phyloP scores from a whole-genome alignment of 2,888 invertebrate species.

The Hofmannophila pseudospretella region DNA sequence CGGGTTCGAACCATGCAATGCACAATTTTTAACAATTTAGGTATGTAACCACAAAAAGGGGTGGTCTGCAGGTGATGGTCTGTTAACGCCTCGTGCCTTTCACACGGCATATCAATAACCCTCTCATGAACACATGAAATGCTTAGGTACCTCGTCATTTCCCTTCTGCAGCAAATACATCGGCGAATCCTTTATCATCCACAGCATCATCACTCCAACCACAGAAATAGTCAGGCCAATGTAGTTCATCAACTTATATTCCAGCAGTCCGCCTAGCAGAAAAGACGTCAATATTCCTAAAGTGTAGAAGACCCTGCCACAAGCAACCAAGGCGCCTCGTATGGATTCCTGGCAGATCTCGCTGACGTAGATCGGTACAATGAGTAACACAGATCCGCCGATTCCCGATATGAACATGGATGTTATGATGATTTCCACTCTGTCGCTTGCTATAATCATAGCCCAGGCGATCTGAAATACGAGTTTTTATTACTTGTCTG shows the following conservation, averaged over 20 bases:
- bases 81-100: too few relatives aligned
- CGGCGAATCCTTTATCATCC: slow-evolving; percentile 47
- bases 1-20: too few relatives aligned
- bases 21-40: too few relatives aligned
- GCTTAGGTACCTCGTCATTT: slow-evolving; percentile 42
- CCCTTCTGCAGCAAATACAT: slow-evolving; percentile 46
- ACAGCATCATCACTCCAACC: slow-evolving; percentile 25
- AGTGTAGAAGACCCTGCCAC: slow-evolving; percentile 39
- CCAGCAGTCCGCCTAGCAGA: slow-evolving; percentile 41
- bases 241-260: slow-evolving; percentile 44
- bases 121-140: too few relatives aligned
- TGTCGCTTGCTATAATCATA: slow-evolving; percentile 28
- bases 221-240: slow-evolving; percentile 32
- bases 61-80: too few relatives aligned
- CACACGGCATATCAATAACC: too few relatives aligned
- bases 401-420: slow-evolving; percentile 48
- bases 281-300: slow-evolving; percentile 50
- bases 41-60: too few relatives aligned
- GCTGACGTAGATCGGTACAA: slow-evolving; percentile 42
- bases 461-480: slow-evolving; percentile 45
- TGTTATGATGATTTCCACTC: slow-evolving; percentile 41
- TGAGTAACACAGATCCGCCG: slow-evolving; percentile 34
- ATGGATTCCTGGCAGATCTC: slow-evolving; percentile 56
- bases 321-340: slow-evolving; percentile 48
- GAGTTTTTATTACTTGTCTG: too few relatives aligned